phyloP scores from a whole-genome alignment of 2,888 invertebrate species.

The Mesorhabditis sp. region DNA sequence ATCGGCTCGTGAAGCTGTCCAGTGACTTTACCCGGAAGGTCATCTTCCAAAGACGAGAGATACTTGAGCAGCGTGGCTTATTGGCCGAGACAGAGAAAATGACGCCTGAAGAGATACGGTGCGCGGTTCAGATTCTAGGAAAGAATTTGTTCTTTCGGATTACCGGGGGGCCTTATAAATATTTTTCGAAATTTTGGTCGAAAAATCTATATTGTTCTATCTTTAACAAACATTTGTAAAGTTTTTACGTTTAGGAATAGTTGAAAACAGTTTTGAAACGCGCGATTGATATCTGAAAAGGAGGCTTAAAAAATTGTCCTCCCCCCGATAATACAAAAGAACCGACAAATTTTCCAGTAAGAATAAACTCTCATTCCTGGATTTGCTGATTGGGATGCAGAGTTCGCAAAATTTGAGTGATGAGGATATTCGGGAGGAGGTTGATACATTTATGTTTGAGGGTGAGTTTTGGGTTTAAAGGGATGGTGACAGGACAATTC shows the following conservation, averaged over 20 bases:
- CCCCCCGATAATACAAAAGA: not conserved
- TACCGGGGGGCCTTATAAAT: too few relatives aligned
- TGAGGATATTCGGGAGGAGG: slow-evolving; percentile 58
- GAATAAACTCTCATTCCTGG: slow-evolving; percentile 59
- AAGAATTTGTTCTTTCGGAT: not conserved
- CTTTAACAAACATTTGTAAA: too few relatives aligned
- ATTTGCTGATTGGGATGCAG: slow-evolving; percentile 60
- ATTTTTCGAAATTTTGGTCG: too few relatives aligned
- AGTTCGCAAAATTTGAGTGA: slow-evolving; percentile 58
- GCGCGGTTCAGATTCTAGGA: not conserved
- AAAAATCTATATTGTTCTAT: too few relatives aligned
- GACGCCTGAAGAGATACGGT: not conserved
- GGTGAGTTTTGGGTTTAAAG: slow-evolving; percentile 17
- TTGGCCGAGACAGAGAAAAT: not conserved
- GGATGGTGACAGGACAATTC: slow-evolving; percentile 50
- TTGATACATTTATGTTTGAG: slow-evolving; percentile 63
- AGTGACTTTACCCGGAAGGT: slow-evolving; percentile 35
- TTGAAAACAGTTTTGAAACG: too few relatives aligned
- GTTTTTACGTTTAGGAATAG: too few relatives aligned
- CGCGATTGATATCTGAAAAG: not conserved
- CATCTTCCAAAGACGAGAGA: slow-evolving; percentile 41
- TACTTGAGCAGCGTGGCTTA: slow-evolving; percentile 20
- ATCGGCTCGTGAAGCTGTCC: slow-evolving; percentile 24
- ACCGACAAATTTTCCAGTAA: slow-evolving; percentile 13
- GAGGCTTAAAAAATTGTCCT: slow-evolving; percentile 9